Conservation (phyloP, 2,113 vertebrate genomes). For the Vidua chalybeata region DNA sequence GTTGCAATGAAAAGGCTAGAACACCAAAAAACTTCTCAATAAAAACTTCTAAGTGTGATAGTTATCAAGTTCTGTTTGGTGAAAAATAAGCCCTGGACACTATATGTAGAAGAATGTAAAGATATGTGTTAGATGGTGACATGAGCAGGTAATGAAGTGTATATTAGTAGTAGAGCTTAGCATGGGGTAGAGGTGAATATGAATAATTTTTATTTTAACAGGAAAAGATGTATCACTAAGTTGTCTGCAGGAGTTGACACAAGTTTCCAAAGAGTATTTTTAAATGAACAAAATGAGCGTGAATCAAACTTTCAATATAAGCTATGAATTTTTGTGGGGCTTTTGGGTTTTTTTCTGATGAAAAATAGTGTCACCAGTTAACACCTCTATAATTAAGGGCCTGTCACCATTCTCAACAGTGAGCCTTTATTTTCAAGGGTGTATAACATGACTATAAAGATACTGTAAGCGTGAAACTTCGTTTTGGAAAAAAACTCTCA, state of each 20-base stretch:
- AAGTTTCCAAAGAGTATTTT: constrained; percentile 91
- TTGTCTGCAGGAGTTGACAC: constrained; percentile 78
- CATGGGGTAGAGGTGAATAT: constrained; percentile 74
- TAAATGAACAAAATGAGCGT: constrained; percentile 77
- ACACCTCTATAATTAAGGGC: constrained; percentile 65
- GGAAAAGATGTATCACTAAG: constrained; percentile 75
- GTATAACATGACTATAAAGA: constrained; percentile 47
- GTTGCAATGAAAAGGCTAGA: constrained; percentile 49
- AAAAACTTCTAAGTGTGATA: neutral
- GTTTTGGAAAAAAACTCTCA: constrained; percentile 35
- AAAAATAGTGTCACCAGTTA: constrained; percentile 51
- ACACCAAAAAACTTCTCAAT: constrained; percentile 16
- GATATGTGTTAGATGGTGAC: constrained; percentile 79
- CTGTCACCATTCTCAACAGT: constrained; percentile 39
- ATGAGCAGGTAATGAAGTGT: constrained; percentile 78
- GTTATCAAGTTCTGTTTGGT: constrained; percentile 22
- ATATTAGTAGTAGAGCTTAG: constrained; percentile 78
- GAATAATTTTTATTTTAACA: constrained; percentile 72
- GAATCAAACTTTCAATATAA: constrained; percentile 83
- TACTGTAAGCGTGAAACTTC: constrained; percentile 18
- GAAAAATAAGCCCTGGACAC: constrained; percentile 60
- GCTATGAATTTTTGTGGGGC: constrained; percentile 77
- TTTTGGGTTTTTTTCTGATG: neutral
- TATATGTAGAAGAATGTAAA: constrained; percentile 68
- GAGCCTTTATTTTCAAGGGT: constrained; percentile 74